Evolutionary conservation across 2,797 vertebrate species (phyloP).

Genomic region (Nyctalus aviator): DNA sequence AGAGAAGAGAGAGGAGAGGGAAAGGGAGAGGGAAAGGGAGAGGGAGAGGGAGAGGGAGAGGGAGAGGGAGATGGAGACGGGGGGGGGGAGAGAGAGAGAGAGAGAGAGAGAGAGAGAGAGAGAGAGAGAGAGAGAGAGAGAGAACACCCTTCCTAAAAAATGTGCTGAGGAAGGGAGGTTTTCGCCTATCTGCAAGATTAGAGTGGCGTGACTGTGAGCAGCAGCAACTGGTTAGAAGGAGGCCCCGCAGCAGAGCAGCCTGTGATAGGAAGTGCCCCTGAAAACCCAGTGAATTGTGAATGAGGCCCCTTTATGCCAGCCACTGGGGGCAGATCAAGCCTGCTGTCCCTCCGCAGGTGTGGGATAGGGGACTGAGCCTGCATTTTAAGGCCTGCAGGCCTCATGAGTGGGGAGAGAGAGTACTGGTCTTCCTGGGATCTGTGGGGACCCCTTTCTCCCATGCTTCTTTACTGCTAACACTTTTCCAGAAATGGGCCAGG

Average conservation of each 20-base stretch:
- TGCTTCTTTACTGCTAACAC: background rate
- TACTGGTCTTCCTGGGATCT: background rate
- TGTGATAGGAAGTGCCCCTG: conserved; percentile 59
- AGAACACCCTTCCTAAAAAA: conserved; percentile 77
- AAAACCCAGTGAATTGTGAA: conserved; percentile 81
- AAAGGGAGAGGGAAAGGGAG: background rate
- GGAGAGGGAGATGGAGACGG: background rate
- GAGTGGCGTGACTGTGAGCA: conserved; percentile 55
- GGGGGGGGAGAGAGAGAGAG: background rate
- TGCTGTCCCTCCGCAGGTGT: conserved; percentile 75
- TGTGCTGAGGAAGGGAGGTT: conserved; percentile 78
- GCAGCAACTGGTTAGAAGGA: conserved; percentile 68
- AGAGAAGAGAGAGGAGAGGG: background rate
- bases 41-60: background rate
- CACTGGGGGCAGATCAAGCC: conserved; percentile 61
- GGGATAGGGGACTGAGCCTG: conserved; percentile 56
- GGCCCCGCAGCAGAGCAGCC: conserved; percentile 49
- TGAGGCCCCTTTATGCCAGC: conserved; percentile 76
- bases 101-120: background rate
- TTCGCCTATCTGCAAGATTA: conserved; percentile 74
- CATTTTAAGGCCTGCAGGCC: conserved; percentile 70
- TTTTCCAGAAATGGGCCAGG: conserved; percentile 54
- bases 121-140: background rate
- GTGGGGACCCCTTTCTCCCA: background rate
- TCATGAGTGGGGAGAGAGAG: conserved; percentile 5